Evolutionary conservation across 2,797 vertebrate species (phyloP).

Genomic region (Forpus xanthops): DNA sequence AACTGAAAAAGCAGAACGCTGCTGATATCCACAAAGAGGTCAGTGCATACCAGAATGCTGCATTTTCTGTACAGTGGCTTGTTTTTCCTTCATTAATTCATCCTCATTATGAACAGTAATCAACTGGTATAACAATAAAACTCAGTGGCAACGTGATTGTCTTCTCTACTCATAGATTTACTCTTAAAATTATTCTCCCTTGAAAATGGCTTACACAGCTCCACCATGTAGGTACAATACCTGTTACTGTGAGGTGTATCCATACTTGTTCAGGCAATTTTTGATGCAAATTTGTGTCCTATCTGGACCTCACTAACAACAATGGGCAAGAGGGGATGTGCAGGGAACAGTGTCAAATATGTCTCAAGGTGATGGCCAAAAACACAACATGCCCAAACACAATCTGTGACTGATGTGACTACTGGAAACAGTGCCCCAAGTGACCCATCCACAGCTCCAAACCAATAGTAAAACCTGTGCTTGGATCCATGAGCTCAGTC

Average conservation of each 20-base stretch:
- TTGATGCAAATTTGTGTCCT: neutral
- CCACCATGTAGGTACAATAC: neutral
- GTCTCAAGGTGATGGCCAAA: neutral
- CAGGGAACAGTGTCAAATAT: neutral
- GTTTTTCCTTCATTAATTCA: conserved; percentile 5
- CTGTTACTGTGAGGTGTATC: neutral
- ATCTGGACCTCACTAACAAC: neutral
- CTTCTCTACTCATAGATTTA: neutral
- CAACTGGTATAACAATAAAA: conserved; percentile 12
- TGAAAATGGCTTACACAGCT: neutral
- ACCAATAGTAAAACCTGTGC: neutral
- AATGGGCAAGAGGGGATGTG: fast-evolving
- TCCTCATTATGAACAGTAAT: neutral
- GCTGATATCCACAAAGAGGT: neutral
- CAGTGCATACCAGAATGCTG: neutral
- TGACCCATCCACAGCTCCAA: neutral
- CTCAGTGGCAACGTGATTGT: neutral
- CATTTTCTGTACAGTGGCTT: neutral
- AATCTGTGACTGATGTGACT: neutral
- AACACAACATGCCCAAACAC: neutral
- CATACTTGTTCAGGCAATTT: neutral
- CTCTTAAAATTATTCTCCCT: neutral
- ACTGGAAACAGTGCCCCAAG: neutral
- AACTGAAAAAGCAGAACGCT: neutral
- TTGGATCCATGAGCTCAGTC: neutral